Percentiles rank a stretch among this genome's conserved stretches.
phyloP scores from a whole-genome alignment of 2,888 invertebrate species.

The Suillia variegata region DNA sequence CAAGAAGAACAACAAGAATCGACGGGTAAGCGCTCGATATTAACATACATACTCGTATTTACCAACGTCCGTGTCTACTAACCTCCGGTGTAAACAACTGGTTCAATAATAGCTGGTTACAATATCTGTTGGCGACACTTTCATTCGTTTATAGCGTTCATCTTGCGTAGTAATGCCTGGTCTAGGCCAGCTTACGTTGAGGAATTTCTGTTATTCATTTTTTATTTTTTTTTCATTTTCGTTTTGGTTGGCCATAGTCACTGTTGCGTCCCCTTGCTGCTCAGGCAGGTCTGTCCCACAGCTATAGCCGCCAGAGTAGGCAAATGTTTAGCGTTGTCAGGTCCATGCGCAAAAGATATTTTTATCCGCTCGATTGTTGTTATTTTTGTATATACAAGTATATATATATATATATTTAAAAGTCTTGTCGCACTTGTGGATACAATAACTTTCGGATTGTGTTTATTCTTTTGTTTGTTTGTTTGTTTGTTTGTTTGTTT shows the following conservation, averaged over 20 bases:
- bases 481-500: no score
- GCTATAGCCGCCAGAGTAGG: no score
- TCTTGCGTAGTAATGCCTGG: no score
- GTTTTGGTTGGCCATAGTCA: not conserved
- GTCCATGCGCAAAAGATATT: slow-evolving; percentile 40
- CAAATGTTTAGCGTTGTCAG: slow-evolving; percentile 23
- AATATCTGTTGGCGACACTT: no score
- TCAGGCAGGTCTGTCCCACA: not conserved
- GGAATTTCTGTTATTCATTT: not conserved
- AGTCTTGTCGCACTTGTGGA: slow-evolving; percentile 12
- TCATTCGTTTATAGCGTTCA: no score
- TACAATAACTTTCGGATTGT: slow-evolving; percentile 10
- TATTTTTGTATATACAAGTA: not conserved
- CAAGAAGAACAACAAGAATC: slow-evolving; percentile 44
- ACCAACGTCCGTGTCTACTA: no score
- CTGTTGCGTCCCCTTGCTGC: not conserved
- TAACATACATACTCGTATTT: no score
- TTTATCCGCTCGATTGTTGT: slow-evolving; percentile 40
- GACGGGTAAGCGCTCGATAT: slow-evolving; percentile 51
- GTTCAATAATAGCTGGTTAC: no score
- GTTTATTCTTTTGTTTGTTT: not conserved
- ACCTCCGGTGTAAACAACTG: no score
- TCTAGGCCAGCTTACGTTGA: not conserved
- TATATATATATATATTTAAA: no score
- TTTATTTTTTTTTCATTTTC: not conserved